phyloP scores from a whole-genome alignment of 2,888 invertebrate species.

The Cosmopolites sordidus region DNA sequence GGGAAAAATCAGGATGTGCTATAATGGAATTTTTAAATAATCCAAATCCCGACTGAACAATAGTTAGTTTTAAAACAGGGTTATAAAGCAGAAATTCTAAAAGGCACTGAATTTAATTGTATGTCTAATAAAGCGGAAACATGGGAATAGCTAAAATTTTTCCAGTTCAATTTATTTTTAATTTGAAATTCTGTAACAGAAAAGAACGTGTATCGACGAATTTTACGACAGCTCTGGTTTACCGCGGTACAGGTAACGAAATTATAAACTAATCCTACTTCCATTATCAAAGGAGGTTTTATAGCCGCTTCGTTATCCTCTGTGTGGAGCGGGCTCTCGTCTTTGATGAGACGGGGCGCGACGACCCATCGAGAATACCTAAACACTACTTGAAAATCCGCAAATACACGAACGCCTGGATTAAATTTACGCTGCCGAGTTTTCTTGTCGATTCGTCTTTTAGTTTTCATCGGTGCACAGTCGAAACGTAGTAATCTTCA shows the following conservation, averaged over 20 bases:
- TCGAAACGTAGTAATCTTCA: constrained; percentile 49
- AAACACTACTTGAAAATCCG: constrained; percentile 50
- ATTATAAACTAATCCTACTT: constrained; percentile 36
- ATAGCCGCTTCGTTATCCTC: constrained; percentile 41
- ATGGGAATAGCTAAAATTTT: no score
- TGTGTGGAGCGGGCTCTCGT: constrained; percentile 33
- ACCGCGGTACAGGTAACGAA: constrained; percentile 23
- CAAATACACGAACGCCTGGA: constrained; percentile 46
- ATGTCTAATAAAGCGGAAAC: no score
- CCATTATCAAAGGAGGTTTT: constrained; percentile 35
- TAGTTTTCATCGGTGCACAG: constrained; percentile 43
- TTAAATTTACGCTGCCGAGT: constrained; percentile 46
- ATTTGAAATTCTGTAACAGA: no score
- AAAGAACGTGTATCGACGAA: no score
- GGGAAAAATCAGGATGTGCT: no score
- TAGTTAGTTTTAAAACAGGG: no score
- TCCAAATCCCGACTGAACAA: no score
- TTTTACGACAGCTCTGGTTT: neutral
- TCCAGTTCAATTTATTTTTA: no score
- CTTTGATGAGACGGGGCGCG: neutral
- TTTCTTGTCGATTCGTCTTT: constrained; percentile 48
- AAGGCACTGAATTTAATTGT: no score
- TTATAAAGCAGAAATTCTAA: no score
- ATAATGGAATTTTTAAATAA: no score
- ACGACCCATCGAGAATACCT: constrained; percentile 44